Conservation (phyloP, 2,797 vertebrate species). For the Scarus forsteni region DNA sequence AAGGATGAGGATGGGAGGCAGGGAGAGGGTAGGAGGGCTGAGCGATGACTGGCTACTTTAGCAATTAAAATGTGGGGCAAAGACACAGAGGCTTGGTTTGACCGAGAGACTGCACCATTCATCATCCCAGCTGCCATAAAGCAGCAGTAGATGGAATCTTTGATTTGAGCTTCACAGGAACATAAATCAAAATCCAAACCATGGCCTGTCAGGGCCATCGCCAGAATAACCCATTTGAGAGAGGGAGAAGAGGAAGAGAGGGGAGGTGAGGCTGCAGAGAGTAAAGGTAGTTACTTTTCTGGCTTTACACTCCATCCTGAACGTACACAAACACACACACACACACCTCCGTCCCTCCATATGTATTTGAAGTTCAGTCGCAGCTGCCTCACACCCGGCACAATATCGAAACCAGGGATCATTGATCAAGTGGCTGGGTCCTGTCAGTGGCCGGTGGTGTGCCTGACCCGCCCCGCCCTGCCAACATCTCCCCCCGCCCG, state of each 20-base stretch:
- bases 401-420: constrained; percentile 78
- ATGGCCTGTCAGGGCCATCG: constrained; percentile 97
- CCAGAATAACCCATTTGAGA: constrained; percentile 98
- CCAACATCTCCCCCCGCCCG: constrained; percentile 67
- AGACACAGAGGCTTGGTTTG: constrained; percentile 98
- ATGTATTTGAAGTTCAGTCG: constrained; percentile 75
- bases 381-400: constrained; percentile 74
- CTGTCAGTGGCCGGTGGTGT: constrained; percentile 84
- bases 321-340: constrained; percentile 32
- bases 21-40: constrained; percentile 86
- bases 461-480: constrained; percentile 80
- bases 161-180: constrained; percentile 99
- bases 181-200: constrained; percentile 99
- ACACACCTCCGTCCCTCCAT: constrained; percentile 68
- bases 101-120: constrained; percentile 99
- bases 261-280: constrained; percentile 75
- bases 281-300: constrained; percentile 83
- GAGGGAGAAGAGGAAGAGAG: constrained; percentile 79
- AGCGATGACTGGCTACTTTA: constrained; percentile 99
- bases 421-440: constrained; percentile 85
- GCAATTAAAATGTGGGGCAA: constrained; percentile 99
- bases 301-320: constrained; percentile 63
- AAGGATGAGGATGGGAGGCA: constrained; percentile 80
- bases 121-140: constrained; percentile 99
- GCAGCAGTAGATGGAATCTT: constrained; percentile 99